Evolutionary conservation across 2,113 vertebrate genomes (phyloP).

Genomic region (Carassius gibelio): DNA sequence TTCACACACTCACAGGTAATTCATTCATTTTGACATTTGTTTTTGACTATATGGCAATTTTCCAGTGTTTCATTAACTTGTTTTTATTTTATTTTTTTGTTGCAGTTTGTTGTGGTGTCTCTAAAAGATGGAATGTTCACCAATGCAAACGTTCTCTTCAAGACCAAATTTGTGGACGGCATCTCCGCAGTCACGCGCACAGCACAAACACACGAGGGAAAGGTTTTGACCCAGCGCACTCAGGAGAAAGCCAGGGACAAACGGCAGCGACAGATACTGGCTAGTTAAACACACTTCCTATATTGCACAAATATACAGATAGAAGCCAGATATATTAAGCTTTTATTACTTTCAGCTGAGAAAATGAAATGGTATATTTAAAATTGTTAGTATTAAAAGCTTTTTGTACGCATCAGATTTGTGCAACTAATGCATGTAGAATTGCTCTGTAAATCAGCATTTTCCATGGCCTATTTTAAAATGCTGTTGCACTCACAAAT

Average conservation of each 20-base stretch:
- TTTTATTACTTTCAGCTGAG: constrained; percentile 1
- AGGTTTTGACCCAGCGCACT: constrained; percentile 19
- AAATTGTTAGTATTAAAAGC: not conserved
- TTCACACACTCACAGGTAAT: constrained; percentile 91
- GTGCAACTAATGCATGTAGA: not conserved
- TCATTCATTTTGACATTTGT: no score
- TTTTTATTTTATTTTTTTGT: not conserved
- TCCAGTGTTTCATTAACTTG: not conserved
- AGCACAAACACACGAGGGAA: constrained; percentile 71
- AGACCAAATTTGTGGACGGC: constrained; percentile 92
- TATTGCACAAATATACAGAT: not conserved
- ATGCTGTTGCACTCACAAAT: not conserved
- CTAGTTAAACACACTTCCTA: constrained; percentile 45
- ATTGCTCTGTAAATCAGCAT: not conserved
- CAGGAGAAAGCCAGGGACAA: constrained; percentile 72
- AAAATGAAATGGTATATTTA: constrained; percentile 3
- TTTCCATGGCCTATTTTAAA: constrained; percentile 19
- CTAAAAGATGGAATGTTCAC: constrained; percentile 99
- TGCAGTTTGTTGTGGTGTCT: constrained; percentile 94
- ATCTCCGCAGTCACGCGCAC: constrained; percentile 86
- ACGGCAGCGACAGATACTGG: constrained; percentile 55
- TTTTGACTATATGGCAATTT: not conserved
- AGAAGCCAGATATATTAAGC: not conserved
- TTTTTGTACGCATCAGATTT: no score
- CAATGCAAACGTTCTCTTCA: constrained; percentile 95